Evolutionary conservation across 2,888 invertebrate genomes (phyloP).

Genomic region (Lasioglossum oenotherae): DNA sequence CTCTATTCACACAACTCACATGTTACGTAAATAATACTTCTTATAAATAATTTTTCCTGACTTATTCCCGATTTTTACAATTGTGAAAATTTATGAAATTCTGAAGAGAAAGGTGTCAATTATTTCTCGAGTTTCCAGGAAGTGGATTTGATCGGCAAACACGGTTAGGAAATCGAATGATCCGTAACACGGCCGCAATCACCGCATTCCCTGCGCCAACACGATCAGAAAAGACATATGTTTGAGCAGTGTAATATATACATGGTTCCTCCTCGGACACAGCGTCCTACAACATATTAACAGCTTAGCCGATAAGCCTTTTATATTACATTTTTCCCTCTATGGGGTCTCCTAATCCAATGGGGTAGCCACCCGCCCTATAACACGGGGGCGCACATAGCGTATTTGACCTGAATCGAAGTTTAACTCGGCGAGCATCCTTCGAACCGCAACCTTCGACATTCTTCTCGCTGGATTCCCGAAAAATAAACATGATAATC

Average conservation of each 20-base stretch:
- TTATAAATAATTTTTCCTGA: no score
- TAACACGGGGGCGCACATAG: conserved; percentile 64
- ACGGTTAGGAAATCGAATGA: conserved; percentile 53
- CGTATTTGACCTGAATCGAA: conserved; percentile 66
- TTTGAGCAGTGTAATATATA: conserved; percentile 81
- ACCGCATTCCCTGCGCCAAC: conserved; percentile 57
- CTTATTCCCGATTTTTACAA: not conserved
- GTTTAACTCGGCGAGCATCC: conserved; percentile 58
- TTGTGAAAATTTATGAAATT: not conserved
- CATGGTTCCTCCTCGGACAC: conserved; percentile 79
- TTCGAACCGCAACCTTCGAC: conserved; percentile 47
- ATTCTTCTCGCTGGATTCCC: not conserved
- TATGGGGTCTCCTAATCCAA: conserved; percentile 84
- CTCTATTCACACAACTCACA: no score
- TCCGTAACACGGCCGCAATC: conserved; percentile 57
- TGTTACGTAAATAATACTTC: no score
- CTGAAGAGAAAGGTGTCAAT: not conserved
- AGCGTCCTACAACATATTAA: conserved; percentile 84
- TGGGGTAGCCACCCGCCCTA: conserved; percentile 73
- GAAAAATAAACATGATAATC: not conserved
- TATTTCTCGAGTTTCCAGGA: not conserved
- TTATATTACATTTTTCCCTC: conserved; percentile 85
- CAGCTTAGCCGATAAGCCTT: conserved; percentile 84
- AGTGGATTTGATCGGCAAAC: not conserved
- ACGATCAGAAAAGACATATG: conserved; percentile 80